Conservation (phyloP, 1,140 invertebrate species). For the Leguminivora glycinivorella region DNA sequence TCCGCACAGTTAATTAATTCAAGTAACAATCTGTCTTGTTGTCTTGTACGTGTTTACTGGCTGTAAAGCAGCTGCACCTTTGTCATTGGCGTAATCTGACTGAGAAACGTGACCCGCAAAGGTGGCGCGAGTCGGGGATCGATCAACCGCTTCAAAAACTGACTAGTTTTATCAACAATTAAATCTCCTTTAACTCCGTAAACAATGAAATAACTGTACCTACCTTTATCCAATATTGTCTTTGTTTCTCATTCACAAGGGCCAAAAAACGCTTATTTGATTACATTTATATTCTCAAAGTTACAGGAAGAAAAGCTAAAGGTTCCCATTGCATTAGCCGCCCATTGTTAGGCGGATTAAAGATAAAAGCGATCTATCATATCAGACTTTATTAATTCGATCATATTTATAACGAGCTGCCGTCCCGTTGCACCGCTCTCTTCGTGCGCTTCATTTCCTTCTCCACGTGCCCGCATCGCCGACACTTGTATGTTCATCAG, state of each 20-base stretch:
- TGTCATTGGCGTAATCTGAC: constrained; percentile 21
- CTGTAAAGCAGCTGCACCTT: constrained; percentile 16
- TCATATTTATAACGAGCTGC: constrained; percentile 26
- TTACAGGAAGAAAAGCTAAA: constrained; percentile 30
- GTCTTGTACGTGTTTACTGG: constrained; percentile 17
- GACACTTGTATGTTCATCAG: not conserved
- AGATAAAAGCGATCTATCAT: constrained; percentile 32
- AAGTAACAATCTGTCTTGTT: constrained; percentile 41
- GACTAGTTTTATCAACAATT: constrained; percentile 44
- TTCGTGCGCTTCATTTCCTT: constrained; percentile 1
- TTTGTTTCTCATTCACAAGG: constrained; percentile 52
- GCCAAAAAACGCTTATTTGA: constrained; percentile 38
- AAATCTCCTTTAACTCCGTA: constrained; percentile 45
- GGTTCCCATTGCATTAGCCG: constrained; percentile 32
- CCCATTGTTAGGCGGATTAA: constrained; percentile 31
- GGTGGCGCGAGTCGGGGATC: constrained; percentile 18
- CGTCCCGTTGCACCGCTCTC: not conserved
- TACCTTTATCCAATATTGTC: constrained; percentile 40
- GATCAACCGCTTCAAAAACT: constrained; percentile 37
- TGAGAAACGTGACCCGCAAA: constrained; percentile 20
- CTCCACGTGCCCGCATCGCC: not conserved
- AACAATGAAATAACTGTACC: constrained; percentile 48
- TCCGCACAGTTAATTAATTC: constrained; percentile 55
- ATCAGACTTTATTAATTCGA: constrained; percentile 32
- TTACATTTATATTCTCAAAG: constrained; percentile 24